phyloP scores from a whole-genome alignment of 2,113 vertebrate species.

The Gobiocypris rarus region DNA sequence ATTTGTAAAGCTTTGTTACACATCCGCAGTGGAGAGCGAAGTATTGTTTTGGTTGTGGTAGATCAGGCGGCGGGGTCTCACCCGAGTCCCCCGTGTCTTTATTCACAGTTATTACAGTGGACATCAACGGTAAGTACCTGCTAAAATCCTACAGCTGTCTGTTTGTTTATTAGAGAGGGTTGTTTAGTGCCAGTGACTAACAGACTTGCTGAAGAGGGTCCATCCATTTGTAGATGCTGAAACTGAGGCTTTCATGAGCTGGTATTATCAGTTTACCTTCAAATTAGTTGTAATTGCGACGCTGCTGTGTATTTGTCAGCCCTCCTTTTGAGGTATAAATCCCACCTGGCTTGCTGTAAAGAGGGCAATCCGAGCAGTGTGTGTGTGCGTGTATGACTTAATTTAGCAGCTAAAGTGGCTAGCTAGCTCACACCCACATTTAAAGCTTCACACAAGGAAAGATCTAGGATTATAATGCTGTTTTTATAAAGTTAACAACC shows the following conservation, averaged over 20 bases:
- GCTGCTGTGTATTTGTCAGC: neutral
- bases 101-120: conserved; percentile 79
- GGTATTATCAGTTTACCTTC: neutral
- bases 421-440: conserved; percentile 38
- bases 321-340: neutral
- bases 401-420: conserved; percentile 55
- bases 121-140: conserved; percentile 86
- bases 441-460: conserved; percentile 24
- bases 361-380: conserved; percentile 39
- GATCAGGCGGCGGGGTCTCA: conserved; percentile 78
- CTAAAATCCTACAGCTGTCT: conserved; percentile 7
- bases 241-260: conserved; percentile 12
- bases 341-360: conserved; percentile 36
- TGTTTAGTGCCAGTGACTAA: conserved; percentile 44
- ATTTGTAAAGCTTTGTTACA: conserved; percentile 70
- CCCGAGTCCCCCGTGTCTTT: conserved; percentile 71
- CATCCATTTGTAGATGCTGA: conserved; percentile 41
- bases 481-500: neutral
- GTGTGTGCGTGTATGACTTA: conserved; percentile 46
- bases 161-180: neutral
- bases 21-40: conserved; percentile 86
- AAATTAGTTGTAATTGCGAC: neutral
- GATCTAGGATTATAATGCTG: neutral
- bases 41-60: conserved; percentile 86
- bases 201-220: conserved; percentile 37